A percentile compares a stretch with the other conserved stretches of the same genome.
phyloP scores from a whole-genome alignment of 2,797 vertebrate genomes.

The Simalia tracyae region DNA sequence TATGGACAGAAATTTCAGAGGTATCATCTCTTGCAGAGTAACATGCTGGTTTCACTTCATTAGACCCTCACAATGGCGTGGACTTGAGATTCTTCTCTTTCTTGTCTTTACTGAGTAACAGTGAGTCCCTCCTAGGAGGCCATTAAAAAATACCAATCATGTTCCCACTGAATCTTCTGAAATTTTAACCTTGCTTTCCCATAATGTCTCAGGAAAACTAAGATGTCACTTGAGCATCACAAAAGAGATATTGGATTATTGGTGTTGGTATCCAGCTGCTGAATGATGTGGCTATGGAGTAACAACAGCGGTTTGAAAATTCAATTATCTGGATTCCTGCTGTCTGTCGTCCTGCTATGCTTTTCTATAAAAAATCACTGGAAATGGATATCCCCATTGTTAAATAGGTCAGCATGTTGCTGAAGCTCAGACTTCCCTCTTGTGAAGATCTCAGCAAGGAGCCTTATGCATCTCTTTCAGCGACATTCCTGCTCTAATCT shows the following conservation, averaged over 20 bases:
- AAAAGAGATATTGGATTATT: slow-evolving; percentile 52
- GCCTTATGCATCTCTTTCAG: background rate
- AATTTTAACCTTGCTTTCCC: slow-evolving; percentile 32
- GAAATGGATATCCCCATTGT: slow-evolving; percentile 43
- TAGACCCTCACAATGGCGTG: slow-evolving; percentile 35
- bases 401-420: slow-evolving; percentile 43
- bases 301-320: slow-evolving; percentile 60
- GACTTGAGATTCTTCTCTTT: slow-evolving; percentile 19
- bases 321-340: slow-evolving; percentile 62
- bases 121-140: slow-evolving; percentile 27
- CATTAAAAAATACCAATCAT: slow-evolving; percentile 54
- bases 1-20: slow-evolving; percentile 49
- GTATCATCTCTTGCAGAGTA: slow-evolving; percentile 26
- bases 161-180: slow-evolving; percentile 43
- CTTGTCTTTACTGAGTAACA: slow-evolving; percentile 17
- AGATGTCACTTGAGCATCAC: slow-evolving; percentile 46
- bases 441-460: slow-evolving; percentile 15
- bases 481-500: background rate
- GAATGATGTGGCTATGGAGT: slow-evolving; percentile 44
- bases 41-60: slow-evolving; percentile 51
- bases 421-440: slow-evolving; percentile 9
- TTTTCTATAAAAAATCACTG: slow-evolving; percentile 52
- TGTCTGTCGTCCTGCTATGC: slow-evolving; percentile 58
- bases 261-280: slow-evolving; percentile 37
- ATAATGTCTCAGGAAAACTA: slow-evolving; percentile 49